Evolutionary conservation across 2,113 vertebrate species (phyloP).

Genomic region (Cyprinus carpio): DNA sequence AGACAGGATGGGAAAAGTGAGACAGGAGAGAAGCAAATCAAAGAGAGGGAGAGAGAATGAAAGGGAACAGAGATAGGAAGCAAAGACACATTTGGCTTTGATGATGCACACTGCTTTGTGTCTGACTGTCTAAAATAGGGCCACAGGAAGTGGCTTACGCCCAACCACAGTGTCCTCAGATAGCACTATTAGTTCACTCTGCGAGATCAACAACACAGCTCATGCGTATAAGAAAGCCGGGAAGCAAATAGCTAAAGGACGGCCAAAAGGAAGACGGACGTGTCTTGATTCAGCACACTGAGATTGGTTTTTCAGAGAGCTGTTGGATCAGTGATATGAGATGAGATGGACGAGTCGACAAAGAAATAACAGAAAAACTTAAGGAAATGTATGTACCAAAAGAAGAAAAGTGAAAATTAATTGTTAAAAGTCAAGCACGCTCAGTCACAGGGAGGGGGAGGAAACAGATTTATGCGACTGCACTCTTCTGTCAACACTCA

Average conservation of each 20-base stretch:
- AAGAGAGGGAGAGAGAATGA: conserved; percentile 30
- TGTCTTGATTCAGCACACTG: conserved; percentile 25
- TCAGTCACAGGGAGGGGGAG: conserved; percentile 12
- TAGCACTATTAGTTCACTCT: background rate
- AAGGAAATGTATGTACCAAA: conserved; percentile 31
- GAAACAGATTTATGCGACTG: conserved; percentile 45
- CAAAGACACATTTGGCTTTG: conserved; percentile 32
- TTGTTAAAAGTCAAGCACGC: conserved; percentile 28
- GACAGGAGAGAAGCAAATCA: conserved; percentile 21
- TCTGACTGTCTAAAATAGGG: conserved; percentile 19
- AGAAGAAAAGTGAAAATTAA: conserved; percentile 21
- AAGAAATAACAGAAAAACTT: conserved; percentile 28
- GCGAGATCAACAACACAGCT: conserved; percentile 25
- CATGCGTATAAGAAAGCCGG: background rate
- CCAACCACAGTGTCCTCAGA: conserved; percentile 10
- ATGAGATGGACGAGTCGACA: conserved; percentile 54
- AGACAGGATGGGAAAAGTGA: background rate
- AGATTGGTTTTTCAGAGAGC: conserved; percentile 43
- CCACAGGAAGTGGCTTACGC: background rate
- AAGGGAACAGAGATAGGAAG: conserved; percentile 14
- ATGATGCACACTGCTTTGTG: conserved; percentile 9
- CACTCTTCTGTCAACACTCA: conserved; percentile 9
- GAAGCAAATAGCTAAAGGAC: conserved; percentile 31
- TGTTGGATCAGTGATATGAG: conserved; percentile 44
- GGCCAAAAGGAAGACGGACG: conserved; percentile 9